phyloP scores from a whole-genome alignment of 2,888 invertebrate species.

The Aphodius granarius region DNA sequence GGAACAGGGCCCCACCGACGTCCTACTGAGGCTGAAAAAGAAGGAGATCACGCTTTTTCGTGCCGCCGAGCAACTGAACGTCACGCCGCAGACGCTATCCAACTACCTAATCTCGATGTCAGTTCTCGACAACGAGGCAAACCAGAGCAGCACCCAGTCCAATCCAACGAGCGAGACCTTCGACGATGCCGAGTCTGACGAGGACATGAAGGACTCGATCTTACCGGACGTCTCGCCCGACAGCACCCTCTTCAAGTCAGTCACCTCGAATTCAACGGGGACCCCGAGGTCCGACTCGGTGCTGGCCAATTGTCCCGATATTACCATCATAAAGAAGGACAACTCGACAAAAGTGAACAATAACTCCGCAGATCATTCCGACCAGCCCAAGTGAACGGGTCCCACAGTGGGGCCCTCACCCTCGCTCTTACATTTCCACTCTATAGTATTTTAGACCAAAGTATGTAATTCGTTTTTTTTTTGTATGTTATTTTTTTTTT shows the following conservation, averaged over 20 bases:
- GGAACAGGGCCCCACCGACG: constrained; percentile 74
- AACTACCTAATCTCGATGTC: constrained; percentile 67
- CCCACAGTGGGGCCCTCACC: neutral
- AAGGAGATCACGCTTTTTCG: constrained; percentile 73
- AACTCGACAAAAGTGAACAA: constrained; percentile 55
- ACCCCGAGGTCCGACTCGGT: constrained; percentile 38
- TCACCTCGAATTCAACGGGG: constrained; percentile 24
- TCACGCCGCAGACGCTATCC: constrained; percentile 73
- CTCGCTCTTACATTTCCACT: constrained; percentile 46
- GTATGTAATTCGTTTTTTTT: constrained; percentile 50
- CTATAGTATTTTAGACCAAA: constrained; percentile 56
- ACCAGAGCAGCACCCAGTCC: constrained; percentile 50
- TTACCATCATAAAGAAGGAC: constrained; percentile 64
- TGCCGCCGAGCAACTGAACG: constrained; percentile 75
- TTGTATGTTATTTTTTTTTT: constrained; percentile 32
- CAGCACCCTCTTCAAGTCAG: constrained; percentile 39
- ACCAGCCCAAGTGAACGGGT: constrained; percentile 39
- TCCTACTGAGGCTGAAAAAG: constrained; percentile 68
- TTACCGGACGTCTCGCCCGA: constrained; percentile 44
- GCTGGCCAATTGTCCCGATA: constrained; percentile 61
- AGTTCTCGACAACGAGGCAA: constrained; percentile 55
- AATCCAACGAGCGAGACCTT: constrained; percentile 48
- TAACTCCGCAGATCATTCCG: constrained; percentile 52
- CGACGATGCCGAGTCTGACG: constrained; percentile 53
- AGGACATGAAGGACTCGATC: constrained; percentile 54